phyloP scores from a whole-genome alignment of 2,113 vertebrate species.

The Recurvirostra avosetta region DNA sequence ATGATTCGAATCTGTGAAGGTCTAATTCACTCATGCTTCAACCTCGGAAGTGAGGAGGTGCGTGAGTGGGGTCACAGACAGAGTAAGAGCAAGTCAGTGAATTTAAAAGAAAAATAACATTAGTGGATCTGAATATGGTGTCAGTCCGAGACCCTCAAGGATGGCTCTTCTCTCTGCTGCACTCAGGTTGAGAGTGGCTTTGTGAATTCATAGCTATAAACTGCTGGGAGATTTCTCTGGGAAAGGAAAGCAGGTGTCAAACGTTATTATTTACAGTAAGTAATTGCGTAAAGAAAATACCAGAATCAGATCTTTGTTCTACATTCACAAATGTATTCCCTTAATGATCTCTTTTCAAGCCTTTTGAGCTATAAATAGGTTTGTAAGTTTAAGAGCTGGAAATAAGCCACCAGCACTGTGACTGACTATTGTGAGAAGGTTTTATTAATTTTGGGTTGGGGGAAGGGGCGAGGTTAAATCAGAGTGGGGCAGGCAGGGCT shows the following conservation, averaged over 20 bases:
- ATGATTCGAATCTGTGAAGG: conserved; percentile 53
- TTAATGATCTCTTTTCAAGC: conserved; percentile 4
- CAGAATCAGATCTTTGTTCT: conserved; percentile 14
- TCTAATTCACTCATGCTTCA: conserved; percentile 33
- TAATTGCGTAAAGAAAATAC: neutral
- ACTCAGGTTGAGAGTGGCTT: neutral
- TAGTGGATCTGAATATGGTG: neutral
- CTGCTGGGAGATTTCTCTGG: neutral
- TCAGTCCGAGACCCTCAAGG: neutral
- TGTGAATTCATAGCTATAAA: neutral
- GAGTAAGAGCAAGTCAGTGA: neutral
- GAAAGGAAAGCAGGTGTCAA: conserved; percentile 36
- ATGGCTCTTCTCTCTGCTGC: neutral
- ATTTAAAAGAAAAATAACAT: neutral
- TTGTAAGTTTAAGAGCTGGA: conserved; percentile 24
- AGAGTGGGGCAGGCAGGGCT: neutral
- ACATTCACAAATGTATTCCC: neutral
- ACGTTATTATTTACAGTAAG: conserved; percentile 24
- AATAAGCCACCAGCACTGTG: neutral
- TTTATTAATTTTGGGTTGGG: neutral
- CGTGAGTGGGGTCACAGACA: neutral
- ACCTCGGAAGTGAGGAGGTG: neutral
- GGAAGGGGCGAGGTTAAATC: neutral
- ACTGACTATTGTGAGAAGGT: neutral
- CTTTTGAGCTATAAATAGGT: neutral